phyloP scores from a whole-genome alignment of 2,888 invertebrate species.

The Caenorhabditis plicata region DNA sequence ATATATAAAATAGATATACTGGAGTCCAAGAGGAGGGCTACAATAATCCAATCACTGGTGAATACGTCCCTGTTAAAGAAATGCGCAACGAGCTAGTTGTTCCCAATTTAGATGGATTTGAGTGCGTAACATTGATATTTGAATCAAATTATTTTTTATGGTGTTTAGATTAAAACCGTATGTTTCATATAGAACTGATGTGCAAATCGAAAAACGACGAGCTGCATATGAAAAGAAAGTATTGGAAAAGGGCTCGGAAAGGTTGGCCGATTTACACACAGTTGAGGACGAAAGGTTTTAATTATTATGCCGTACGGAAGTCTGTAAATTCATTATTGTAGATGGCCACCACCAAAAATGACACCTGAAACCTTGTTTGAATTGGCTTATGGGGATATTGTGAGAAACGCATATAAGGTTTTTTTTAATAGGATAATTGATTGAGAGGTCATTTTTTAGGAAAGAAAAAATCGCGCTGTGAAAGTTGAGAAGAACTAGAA shows the following conservation, averaged over 20 bases:
- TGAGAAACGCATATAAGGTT: constrained; percentile 40
- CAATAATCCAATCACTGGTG: constrained; percentile 50
- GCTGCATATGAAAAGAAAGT: constrained; percentile 48
- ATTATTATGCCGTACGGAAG: not conserved
- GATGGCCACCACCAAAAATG: constrained; percentile 63
- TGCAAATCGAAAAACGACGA: constrained; percentile 57
- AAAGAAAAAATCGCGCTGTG: constrained; percentile 15
- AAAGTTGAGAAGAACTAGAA: not conserved
- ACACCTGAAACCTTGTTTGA: constrained; percentile 60
- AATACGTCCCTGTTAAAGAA: constrained; percentile 75
- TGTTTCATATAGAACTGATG: constrained; percentile 78
- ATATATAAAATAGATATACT: constrained; percentile 42
- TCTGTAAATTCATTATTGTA: not conserved
- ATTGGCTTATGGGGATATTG: constrained; percentile 53
- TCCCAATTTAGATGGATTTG: constrained; percentile 81
- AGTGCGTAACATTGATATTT: constrained; percentile 67
- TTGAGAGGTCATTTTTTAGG: too few species aligned
- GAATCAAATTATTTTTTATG: constrained; percentile 7
- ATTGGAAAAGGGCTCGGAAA: constrained; percentile 53
- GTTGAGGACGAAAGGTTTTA: constrained; percentile 48
- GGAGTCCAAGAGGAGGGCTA: constrained; percentile 56
- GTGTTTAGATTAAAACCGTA: constrained; percentile 81
- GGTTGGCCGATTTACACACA: constrained; percentile 54
- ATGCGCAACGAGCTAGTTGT: constrained; percentile 89
- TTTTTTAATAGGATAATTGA: too few species aligned